Base-by-base conservation (phyloP, 1,140 invertebrate species). In the Pachyrhynchus sulphureomaculatus region DNA sequence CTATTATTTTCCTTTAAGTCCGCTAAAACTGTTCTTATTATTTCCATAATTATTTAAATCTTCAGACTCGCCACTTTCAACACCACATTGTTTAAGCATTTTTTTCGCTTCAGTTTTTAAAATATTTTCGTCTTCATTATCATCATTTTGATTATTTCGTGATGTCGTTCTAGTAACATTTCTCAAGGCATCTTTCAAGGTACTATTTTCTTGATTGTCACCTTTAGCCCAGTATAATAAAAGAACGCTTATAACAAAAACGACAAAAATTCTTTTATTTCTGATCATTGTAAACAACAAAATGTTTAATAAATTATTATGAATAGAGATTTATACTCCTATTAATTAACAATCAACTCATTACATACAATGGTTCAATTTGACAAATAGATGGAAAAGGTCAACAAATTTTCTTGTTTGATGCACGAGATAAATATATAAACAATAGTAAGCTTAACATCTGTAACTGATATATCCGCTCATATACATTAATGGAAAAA, bases 101-200 rank as follows among this genome's bases (percentile, higher is more conserved):
- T 67, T 58, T 33, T 56, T 33, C 8, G 53, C 42, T 53, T 67
- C 62, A 34, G 29, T 34, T 52, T 62, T 64, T 12, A 67, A 49
- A 1, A 56, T 26, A 39, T 63, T 33, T 26, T 62, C 44, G 2
- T 60, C 53, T 20, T 61, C 54, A 33, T 52, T 36, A n/a, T 54
- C 37, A 33, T 53, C 52, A 17, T 47, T 20, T 1, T 41, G 39
- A 24, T 52, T 59, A 23, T 37, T 32, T 3, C 23, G 51, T 29
- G 42, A 42, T 47, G 57, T 57, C n/a, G 60, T 57, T 42, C 54
- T 61, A 10, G 42, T 51, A 33, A 45, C 53, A 41, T 64, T 48
- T 48, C 23, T 48, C 17, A 48, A 15, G 15, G 24, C 24, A 15
- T 48, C 45, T 48, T 32, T 65, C n/a, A 58, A 34, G n/a, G 3